Conservation (phyloP, 2,888 invertebrate species). For the Homarus gammarus region DNA sequence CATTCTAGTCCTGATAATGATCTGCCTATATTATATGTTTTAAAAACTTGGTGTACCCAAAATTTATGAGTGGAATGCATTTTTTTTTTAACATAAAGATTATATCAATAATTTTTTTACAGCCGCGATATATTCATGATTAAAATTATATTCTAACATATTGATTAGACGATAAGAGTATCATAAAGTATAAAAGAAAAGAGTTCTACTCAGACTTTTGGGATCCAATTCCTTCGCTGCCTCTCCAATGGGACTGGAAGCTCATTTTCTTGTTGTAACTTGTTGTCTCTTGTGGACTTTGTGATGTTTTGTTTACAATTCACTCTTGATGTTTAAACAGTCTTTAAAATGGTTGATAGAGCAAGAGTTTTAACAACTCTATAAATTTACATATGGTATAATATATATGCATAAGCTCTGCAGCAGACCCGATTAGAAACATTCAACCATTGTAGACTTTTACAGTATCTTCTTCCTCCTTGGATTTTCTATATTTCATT, state of each 20-base stretch:
- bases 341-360: slow-evolving; percentile 53
- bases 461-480: slow-evolving; percentile 58
- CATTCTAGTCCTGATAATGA: slow-evolving; percentile 45
- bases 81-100: not conserved
- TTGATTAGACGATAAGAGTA: not conserved
- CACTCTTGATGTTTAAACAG: slow-evolving; percentile 68
- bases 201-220: slow-evolving; percentile 41
- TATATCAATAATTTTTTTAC: not conserved
- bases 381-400: not conserved
- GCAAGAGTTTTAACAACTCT: not conserved
- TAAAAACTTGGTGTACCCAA: slow-evolving; percentile 41
- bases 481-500: slow-evolving; percentile 59
- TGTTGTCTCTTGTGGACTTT: slow-evolving; percentile 66
- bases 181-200: slow-evolving; percentile 16
- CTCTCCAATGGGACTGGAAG: slow-evolving; percentile 54
- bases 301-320: slow-evolving; percentile 60
- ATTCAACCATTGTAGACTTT: slow-evolving; percentile 65
- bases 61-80: slow-evolving; percentile 34
- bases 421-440: not conserved
- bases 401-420: not conserved
- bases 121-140: not conserved
- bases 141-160: not conserved
- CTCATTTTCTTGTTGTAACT: slow-evolving; percentile 61
- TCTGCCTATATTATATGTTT: slow-evolving; percentile 54
- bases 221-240: slow-evolving; percentile 44